A percentile compares a stretch with the other conserved stretches of the same genome.
phyloP scores from a whole-genome alignment of 2,113 vertebrate genomes.

The Dolichallabes microphthalmus region DNA sequence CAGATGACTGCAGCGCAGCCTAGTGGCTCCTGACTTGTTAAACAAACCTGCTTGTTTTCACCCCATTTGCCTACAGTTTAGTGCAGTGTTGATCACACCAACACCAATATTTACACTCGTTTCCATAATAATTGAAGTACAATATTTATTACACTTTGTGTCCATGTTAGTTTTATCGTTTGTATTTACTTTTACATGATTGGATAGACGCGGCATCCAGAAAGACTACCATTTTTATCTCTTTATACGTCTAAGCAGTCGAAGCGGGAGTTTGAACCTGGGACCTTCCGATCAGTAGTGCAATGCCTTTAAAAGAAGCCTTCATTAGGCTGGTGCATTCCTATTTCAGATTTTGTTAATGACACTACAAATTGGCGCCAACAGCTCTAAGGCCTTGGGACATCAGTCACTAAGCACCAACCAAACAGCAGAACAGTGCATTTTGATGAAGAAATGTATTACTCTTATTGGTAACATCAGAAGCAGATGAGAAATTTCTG shows the following conservation, averaged over 20 bases:
- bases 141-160: neutral
- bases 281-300: too few relatives aligned
- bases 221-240: too few relatives aligned
- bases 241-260: too few relatives aligned
- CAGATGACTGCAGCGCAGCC: neutral
- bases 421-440: neutral
- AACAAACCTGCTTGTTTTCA: neutral
- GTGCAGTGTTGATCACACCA: neutral
- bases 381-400: neutral
- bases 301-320: neutral
- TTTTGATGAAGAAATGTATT: neutral
- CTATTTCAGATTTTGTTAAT: neutral
- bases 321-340: neutral
- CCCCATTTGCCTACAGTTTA: neutral
- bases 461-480: neutral
- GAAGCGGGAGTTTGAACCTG: too few relatives aligned
- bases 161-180: neutral
- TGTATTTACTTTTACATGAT: neutral
- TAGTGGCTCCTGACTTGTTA: neutral
- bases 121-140: neutral
- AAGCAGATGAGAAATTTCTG: neutral
- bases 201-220: too few relatives aligned
- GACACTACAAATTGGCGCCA: neutral
- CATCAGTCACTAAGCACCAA: neutral
- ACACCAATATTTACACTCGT: neutral